A percentile compares a stretch with the other conserved stretches of the same genome.
phyloP scores from a whole-genome alignment of 30 jellyfish, hydroid and myxozoan species.

The Mastigias papua region DNA sequence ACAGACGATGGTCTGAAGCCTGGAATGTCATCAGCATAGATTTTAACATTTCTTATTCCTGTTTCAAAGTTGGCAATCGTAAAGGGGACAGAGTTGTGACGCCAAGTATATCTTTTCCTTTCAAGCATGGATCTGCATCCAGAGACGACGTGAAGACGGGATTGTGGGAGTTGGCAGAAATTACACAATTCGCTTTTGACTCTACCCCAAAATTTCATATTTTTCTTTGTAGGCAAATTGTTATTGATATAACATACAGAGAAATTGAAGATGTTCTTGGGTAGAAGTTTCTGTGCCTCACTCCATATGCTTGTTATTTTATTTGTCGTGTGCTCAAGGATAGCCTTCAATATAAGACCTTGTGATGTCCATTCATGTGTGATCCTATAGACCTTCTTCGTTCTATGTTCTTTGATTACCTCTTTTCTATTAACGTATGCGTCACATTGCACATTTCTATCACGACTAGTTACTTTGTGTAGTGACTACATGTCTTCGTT shows the following conservation, averaged over 20 bases:
- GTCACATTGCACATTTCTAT: slow-evolving; percentile 27
- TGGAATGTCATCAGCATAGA: background rate
- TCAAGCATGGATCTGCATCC: too few species aligned
- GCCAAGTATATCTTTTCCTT: slow-evolving; percentile 3
- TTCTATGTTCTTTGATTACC: slow-evolving; percentile 13
- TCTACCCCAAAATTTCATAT: too few species aligned
- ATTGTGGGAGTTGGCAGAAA: too few species aligned
- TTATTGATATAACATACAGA: too few species aligned
- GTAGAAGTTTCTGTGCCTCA: too few species aligned
- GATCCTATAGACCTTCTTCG: slow-evolving; percentile 11
- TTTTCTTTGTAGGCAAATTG: too few species aligned
- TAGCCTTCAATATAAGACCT: slow-evolving; percentile 29
- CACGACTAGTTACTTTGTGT: slow-evolving; percentile 24
- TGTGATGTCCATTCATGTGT: slow-evolving; percentile 21
- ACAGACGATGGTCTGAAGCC: slow-evolving; percentile 2
- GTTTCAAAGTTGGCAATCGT: background rate
- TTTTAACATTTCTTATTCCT: slow-evolving; percentile 11
- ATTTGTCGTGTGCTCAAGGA: background rate
- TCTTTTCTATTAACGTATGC: slow-evolving; percentile 18
- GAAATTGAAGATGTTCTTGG: too few species aligned
- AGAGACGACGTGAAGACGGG: too few species aligned
- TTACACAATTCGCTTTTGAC: too few species aligned
- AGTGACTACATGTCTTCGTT: slow-evolving; percentile 2
- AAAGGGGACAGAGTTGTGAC: slow-evolving; percentile 6
- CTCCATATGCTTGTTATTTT: too few species aligned